Evolutionary conservation across 2,797 vertebrate genomes (phyloP).

Genomic region (Neoniphon sammara): DNA sequence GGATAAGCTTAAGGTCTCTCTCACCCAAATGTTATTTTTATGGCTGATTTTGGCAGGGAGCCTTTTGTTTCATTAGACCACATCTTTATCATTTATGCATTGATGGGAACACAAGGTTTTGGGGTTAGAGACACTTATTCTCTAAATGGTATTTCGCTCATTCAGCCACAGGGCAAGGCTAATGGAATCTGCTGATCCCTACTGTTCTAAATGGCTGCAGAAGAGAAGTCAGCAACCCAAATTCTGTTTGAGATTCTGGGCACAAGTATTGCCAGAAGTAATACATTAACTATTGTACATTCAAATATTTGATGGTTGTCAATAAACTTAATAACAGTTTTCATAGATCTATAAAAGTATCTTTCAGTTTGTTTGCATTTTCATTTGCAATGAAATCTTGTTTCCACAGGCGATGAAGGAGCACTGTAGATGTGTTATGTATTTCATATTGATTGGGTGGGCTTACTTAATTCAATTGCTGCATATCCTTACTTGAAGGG

Average conservation of each 20-base stretch:
- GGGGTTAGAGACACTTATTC: conserved; percentile 80
- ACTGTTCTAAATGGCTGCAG: conserved; percentile 73
- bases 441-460: conserved; percentile 82
- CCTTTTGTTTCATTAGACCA: conserved; percentile 83
- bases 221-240: conserved; percentile 60
- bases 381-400: conserved; percentile 76
- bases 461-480: conserved; percentile 85
- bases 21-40: conserved; percentile 83
- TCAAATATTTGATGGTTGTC: conserved; percentile 74
- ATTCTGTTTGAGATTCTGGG: conserved; percentile 67
- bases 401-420: conserved; percentile 75
- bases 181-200: conserved; percentile 82
- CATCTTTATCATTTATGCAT: conserved; percentile 84
- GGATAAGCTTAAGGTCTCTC: conserved; percentile 74
- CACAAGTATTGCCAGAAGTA: conserved; percentile 74
- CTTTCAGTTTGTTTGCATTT: conserved; percentile 77
- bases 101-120: conserved; percentile 81
- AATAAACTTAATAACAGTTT: conserved; percentile 75
- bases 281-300: conserved; percentile 74
- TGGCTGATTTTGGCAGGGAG: conserved; percentile 80
- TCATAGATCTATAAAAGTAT: conserved; percentile 76
- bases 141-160: conserved; percentile 81
- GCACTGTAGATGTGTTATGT: conserved; percentile 76
- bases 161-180: conserved; percentile 83
- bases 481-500: conserved; percentile 81